phyloP scores from a whole-genome alignment of 2,888 invertebrate species.

The Bhutanitis thaidina region DNA sequence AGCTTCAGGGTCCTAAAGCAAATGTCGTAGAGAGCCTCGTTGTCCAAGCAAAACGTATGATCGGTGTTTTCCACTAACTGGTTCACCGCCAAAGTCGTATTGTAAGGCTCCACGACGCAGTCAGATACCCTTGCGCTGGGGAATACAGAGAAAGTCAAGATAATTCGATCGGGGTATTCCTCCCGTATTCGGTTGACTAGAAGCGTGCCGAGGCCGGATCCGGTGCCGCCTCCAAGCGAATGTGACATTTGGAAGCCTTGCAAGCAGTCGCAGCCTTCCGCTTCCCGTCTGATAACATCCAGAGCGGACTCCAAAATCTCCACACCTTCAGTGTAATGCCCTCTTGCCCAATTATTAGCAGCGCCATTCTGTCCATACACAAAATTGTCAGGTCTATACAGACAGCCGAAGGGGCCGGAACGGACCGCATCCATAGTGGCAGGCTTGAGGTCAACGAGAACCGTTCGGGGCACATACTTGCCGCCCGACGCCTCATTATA shows the following conservation, averaged over 20 bases:
- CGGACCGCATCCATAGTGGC: conserved; percentile 90
- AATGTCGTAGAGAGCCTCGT: conserved; percentile 86
- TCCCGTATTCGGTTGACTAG: conserved; percentile 92
- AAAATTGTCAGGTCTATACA: conserved; percentile 94
- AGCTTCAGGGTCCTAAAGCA: conserved; percentile 88
- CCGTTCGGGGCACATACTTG: conserved; percentile 68
- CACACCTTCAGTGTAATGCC: conserved; percentile 97
- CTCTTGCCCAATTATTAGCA: conserved; percentile 75
- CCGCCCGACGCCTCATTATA: conserved; percentile 84
- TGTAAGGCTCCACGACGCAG: conserved; percentile 84
- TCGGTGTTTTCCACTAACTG: conserved; percentile 89
- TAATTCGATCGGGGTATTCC: conserved; percentile 93
- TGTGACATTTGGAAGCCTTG: conserved; percentile 93
- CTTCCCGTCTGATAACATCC: conserved; percentile 90
- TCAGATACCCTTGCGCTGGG: conserved; percentile 91
- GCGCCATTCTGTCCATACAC: conserved; percentile 83
- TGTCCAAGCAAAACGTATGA: conserved; percentile 85
- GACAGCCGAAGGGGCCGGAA: conserved; percentile 90
- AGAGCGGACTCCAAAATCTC: conserved; percentile 90
- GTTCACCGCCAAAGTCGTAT: conserved; percentile 91
- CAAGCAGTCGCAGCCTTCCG: conserved; percentile 94
- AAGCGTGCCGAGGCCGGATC: conserved; percentile 79
- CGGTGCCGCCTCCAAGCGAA: conserved; percentile 81
- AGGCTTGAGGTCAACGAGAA: conserved; percentile 63
- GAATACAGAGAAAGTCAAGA: conserved; percentile 89